Conservation (phyloP, 2,113 vertebrate species). For the Mellivora capensis region DNA sequence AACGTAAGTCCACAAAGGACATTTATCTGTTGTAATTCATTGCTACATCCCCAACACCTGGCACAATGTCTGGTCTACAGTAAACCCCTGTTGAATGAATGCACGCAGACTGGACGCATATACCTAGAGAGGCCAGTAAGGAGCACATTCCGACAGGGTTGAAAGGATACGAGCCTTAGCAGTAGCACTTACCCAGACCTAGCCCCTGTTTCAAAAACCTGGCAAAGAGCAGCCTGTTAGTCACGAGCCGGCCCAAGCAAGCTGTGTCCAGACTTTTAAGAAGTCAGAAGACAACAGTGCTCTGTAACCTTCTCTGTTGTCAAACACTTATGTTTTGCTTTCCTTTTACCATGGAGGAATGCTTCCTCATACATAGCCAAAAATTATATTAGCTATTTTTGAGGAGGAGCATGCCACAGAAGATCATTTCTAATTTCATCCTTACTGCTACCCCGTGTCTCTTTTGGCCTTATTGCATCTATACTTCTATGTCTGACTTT, state of each 20-base stretch:
- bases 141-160: not conserved
- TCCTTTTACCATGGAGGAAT: not conserved
- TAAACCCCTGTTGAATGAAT: not conserved
- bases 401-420: not conserved
- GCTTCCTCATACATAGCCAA: not conserved
- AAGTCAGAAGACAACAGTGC: not conserved
- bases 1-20: not conserved
- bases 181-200: not conserved
- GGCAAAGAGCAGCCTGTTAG: not conserved
- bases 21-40: not conserved
- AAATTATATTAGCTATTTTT: not conserved
- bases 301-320: not conserved
- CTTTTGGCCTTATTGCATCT: not conserved
- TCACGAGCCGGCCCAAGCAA: not conserved
- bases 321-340: not conserved
- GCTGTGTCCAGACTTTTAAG: not conserved
- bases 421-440: not conserved
- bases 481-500: not conserved
- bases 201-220: not conserved
- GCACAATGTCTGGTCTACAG: too few species aligned
- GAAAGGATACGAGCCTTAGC: not conserved
- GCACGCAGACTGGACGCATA: not conserved
- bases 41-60: not conserved
- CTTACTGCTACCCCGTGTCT: not conserved
- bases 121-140: not conserved